Evolutionary conservation across 1,140 invertebrate species (phyloP).

Genomic region (Drosophila pandora): DNA sequence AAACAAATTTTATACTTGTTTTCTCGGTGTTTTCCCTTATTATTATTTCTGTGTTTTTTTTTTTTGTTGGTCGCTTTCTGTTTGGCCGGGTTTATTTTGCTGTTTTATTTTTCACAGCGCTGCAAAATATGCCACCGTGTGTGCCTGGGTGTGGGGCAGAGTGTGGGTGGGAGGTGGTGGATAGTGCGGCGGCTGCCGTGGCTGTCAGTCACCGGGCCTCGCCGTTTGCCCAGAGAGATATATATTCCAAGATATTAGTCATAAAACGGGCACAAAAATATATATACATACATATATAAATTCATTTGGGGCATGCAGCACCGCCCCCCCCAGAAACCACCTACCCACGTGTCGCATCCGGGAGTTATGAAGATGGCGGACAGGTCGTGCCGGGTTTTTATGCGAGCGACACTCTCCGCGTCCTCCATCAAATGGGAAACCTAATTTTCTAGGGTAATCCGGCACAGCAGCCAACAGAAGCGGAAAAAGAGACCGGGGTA

Average conservation of each 20-base stretch:
- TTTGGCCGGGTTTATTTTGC: conserved; percentile 71
- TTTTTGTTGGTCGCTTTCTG: neutral
- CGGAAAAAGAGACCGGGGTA: neutral
- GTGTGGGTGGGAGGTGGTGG: conserved; percentile 13
- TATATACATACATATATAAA: conserved; percentile 53
- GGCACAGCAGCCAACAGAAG: conserved; percentile 19
- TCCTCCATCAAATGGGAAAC: conserved; percentile 72
- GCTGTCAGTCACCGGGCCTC: neutral
- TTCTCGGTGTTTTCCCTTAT: conserved; percentile 62
- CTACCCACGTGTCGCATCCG: conserved; percentile 7
- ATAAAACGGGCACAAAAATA: conserved; percentile 75
- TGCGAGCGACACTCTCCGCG: conserved; percentile 68
- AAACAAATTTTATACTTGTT: conserved; percentile 83
- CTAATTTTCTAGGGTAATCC: conserved; percentile 83
- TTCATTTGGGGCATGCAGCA: conserved; percentile 74
- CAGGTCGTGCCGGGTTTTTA: conserved; percentile 76
- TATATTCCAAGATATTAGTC: conserved; percentile 79
- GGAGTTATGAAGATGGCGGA: conserved; percentile 74
- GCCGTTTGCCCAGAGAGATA: conserved; percentile 48
- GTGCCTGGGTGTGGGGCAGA: neutral
- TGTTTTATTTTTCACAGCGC: conserved; percentile 79
- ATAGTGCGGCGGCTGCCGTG: conserved; percentile 55
- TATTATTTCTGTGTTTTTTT: conserved; percentile 17
- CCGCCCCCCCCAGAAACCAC: neutral
- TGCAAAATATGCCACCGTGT: conserved; percentile 69